Conservation (phyloP, 2,113 vertebrate genomes). For the Pan paniscus region DNA sequence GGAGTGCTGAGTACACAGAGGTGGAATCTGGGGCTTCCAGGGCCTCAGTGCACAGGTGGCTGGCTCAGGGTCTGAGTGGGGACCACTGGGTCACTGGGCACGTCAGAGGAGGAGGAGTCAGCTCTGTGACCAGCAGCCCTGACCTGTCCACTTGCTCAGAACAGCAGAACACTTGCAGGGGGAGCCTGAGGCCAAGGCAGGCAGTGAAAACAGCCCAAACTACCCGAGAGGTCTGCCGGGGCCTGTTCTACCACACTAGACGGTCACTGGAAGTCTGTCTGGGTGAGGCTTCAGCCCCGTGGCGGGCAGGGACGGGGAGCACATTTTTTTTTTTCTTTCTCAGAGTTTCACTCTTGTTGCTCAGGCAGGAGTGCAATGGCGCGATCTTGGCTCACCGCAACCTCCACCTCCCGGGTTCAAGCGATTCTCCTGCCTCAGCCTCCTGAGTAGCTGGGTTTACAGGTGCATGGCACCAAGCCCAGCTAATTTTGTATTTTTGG, state of each 20-base stretch:
- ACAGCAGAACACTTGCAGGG: not conserved
- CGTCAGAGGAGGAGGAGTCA: rapidly evolving
- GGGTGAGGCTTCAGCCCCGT: not conserved
- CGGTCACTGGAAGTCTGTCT: not conserved
- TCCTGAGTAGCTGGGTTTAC: no score
- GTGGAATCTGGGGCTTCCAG: not conserved
- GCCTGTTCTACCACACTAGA: not conserved
- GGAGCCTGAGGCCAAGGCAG: not conserved
- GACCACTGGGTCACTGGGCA: not conserved
- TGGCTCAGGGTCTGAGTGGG: not conserved
- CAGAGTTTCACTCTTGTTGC: no score
- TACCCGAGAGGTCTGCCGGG: not conserved
- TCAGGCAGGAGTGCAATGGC: no score
- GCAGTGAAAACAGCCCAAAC: not conserved
- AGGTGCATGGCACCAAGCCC: no score
- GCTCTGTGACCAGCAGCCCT: not conserved
- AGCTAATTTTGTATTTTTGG: no score
- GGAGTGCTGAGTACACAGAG: rapidly evolving
- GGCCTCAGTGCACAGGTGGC: rapidly evolving
- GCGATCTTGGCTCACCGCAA: no score
- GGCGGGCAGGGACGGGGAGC: not conserved
- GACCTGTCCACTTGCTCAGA: not conserved
- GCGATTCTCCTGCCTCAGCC: no score
- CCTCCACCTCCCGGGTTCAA: no score
- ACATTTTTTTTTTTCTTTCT: no score